These are phyloP conservation scores for Gymnocypris eckloni DNA, from an alignment of 2,797 vertebrate genomes.

Conservation along the genomic window DNA sequence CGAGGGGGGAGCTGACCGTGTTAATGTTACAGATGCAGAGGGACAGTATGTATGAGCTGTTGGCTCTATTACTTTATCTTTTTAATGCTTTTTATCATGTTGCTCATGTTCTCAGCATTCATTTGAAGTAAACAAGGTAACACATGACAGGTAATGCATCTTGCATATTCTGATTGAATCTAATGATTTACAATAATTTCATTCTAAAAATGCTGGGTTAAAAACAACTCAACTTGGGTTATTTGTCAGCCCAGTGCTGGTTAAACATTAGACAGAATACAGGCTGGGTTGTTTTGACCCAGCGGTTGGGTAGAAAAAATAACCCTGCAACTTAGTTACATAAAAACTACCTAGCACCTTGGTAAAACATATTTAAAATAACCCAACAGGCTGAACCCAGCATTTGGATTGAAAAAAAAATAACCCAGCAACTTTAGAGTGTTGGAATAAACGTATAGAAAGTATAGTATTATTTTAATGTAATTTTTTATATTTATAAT, in stretches of 20 bases:
- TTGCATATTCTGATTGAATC: neutral
- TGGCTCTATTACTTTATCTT: neutral
- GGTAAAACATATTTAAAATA: too few species aligned
- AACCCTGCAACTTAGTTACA: neutral
- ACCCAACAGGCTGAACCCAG: too few species aligned
- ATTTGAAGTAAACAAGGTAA: neutral
- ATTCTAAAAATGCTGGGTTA: too few species aligned
- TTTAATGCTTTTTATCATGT: neutral
- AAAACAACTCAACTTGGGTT: neutral
- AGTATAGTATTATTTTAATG: too few species aligned
- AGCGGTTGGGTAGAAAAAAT: too few species aligned
- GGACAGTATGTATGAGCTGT: conserved; percentile 88
- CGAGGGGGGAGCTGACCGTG: conserved; percentile 83
- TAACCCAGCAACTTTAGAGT: too few species aligned
- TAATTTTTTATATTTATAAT: neutral
- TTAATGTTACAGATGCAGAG: conserved; percentile 86
- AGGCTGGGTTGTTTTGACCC: neutral
- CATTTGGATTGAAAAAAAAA: too few species aligned
- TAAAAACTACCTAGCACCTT: neutral
- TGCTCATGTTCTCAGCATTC: neutral
- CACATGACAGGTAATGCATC: neutral
- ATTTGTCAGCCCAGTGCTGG: neutral
- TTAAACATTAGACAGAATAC: neutral
- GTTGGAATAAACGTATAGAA: neutral
- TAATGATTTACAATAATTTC: neutral